Evolutionary conservation across 2,888 invertebrate genomes (phyloP).

Genomic region (Galerucella calmariensis): DNA sequence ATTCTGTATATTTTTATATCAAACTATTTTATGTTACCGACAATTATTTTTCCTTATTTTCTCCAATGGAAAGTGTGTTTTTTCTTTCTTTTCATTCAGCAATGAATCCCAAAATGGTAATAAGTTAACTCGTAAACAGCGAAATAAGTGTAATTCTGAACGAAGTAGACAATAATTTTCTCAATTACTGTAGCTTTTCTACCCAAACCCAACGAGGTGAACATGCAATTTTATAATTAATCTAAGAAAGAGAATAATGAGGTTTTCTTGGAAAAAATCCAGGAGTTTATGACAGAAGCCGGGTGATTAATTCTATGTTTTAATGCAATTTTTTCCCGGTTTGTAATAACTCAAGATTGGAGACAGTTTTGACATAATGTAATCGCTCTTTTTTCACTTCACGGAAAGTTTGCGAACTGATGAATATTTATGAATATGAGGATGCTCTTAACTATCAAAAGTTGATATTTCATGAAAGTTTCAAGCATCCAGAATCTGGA

Average conservation of each 20-base stretch:
- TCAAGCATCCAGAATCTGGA: slow-evolving; percentile 8
- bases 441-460: slow-evolving; percentile 16
- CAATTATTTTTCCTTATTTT: too few relatives aligned
- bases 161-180: slow-evolving; percentile 33
- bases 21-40: too few relatives aligned
- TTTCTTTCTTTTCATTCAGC: neutral
- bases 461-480: slow-evolving; percentile 6
- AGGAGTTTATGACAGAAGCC: slow-evolving; percentile 40
- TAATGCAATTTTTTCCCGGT: slow-evolving; percentile 41
- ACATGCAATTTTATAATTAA: slow-evolving; percentile 58
- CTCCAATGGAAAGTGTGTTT: too few relatives aligned
- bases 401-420: slow-evolving; percentile 26
- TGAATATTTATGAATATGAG: slow-evolving; percentile 33
- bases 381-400: slow-evolving; percentile 33
- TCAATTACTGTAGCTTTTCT: slow-evolving; percentile 32
- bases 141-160: slow-evolving; percentile 37
- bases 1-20: too few relatives aligned
- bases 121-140: slow-evolving; percentile 18
- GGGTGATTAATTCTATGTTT: slow-evolving; percentile 41
- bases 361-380: slow-evolving; percentile 36
- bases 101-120: slow-evolving; percentile 25
- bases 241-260: slow-evolving; percentile 55
- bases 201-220: slow-evolving; percentile 44
- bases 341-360: slow-evolving; percentile 36
- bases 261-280: slow-evolving; percentile 41